Evolutionary conservation across 2,888 invertebrate species (phyloP), one percentile per base, ranked within the genome.

Genomic region (Pachymerium ferrugineum): DNA sequence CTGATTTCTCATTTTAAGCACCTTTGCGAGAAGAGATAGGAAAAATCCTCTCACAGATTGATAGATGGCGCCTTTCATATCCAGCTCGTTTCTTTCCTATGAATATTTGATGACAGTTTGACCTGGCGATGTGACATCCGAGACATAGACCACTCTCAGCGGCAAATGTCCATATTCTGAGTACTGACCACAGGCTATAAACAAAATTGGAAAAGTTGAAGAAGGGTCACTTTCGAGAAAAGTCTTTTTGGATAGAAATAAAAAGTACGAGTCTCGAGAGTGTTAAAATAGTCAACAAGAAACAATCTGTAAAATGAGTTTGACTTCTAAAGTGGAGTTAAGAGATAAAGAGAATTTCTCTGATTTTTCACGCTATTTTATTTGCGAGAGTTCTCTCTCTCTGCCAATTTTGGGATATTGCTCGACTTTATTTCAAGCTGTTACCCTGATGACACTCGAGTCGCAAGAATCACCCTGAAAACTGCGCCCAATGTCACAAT

Each of bases 371-470:
- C 54, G 12, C 54, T 25, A 22, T 54, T 54, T 54, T 54, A 54
- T 54, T 25, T 54, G 10, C 12, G 12, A 54, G 8, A 54, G n/a
- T n/a, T n/a, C n/a, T n/a, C n/a, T n/a, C n/a, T n/a, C 22, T 22
- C 38, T 22, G n/a, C 25, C 54, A 54, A 54, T 54, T 54, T 54
- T 54, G 25, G 6, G 54, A 54, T 54, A 54, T 54, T 54, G 54
- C 54, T 54, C 54, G 4, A 25, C 54, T 54, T 54, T 54, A 54
- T 54, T 22, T 25, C 54, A 25, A 54, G 54, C 54, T 54, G 54
- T 54, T 54, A 54, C 54, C 54, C 54, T 54, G 54, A 54, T 54
- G 54, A 54, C 54, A 54, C 54, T 54, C 54, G 25, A 54, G 25
- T 54, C 3, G 22, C 10, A 54, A 54, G 8, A 54, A 54, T 54